Conservation (phyloP, 2,888 invertebrate genomes). For the Gymnocheta viridis region DNA sequence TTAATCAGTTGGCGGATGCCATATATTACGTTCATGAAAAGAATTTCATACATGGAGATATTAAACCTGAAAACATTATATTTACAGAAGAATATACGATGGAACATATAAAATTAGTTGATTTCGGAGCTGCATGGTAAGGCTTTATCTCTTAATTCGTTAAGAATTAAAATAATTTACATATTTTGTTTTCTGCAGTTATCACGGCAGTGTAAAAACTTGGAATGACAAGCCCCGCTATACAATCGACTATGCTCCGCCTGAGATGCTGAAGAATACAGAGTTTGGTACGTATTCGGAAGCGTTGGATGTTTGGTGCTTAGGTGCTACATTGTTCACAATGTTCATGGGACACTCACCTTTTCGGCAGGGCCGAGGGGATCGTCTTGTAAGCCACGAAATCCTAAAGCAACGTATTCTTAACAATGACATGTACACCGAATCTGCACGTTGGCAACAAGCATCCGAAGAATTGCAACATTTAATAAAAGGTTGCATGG, state of each 20-base stretch:
- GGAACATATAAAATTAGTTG: conserved; percentile 90
- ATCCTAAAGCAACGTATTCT: conserved; percentile 76
- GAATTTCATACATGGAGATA: conserved; percentile 94
- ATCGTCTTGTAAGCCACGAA: conserved; percentile 71
- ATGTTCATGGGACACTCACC: conserved; percentile 93
- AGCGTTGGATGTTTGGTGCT: conserved; percentile 97
- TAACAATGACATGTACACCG: conserved; percentile 76
- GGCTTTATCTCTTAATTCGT: background rate
- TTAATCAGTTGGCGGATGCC: conserved; percentile 91
- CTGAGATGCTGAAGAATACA: conserved; percentile 89
- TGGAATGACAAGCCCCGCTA: conserved; percentile 90
- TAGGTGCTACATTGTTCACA: conserved; percentile 92
- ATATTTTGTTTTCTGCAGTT: conserved; percentile 18
- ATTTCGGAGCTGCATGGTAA: conserved; percentile 94
- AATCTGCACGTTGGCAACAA: conserved; percentile 75
- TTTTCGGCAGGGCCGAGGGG: conserved; percentile 83
- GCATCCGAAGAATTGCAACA: conserved; percentile 74
- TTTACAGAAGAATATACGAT: conserved; percentile 82
- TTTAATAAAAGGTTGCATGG: conserved; percentile 75
- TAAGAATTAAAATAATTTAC: background rate
- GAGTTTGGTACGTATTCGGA: conserved; percentile 87
- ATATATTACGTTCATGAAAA: conserved; percentile 92
- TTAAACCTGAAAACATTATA: conserved; percentile 93
- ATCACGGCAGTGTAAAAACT: conserved; percentile 62
- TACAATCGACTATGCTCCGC: conserved; percentile 94